Base-by-base conservation (phyloP, 2,113 vertebrate genomes). In the Ancistrus triradiatus region DNA sequence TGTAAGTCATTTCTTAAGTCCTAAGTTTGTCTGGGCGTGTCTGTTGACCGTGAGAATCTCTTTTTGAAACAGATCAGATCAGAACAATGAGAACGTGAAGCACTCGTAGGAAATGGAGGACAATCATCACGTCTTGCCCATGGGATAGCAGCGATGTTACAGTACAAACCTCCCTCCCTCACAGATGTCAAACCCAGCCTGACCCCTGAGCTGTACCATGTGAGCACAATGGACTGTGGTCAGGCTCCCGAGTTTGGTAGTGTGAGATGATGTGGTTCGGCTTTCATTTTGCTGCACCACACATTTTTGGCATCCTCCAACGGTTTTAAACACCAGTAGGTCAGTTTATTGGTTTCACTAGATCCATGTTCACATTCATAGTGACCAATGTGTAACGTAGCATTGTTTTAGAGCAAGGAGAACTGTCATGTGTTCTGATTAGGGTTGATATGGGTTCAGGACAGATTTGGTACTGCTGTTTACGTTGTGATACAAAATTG, bases 11-110 rank as follows among this genome's bases (percentile, higher is more conserved):
- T n/a, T n/a, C n/a, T n/a, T n/a, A n/a, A n/a, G n/a, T 31, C 27
- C n/a, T 31, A 31, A 42, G 27, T 59, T 10, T 55, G 19, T 22
- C n/a, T n/a, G n/a, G 2, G 18, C 21, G 19, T 1, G 6, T 48
- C 49, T 10, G 2, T n/a, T 40, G 17, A 27, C 19, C 18, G 5
- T 40, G 7, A 25, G 22, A 15, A 5, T 58, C 59, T 17, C 4
- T 57, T 10, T 38, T 46, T 50, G 72, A 62, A 28, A 15, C 75
- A 88, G 87, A 88, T 86, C 87, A 88, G 78, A 88, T 88, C 76
- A 85, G 84, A 80, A 74, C 81, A 56, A 75, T 85, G 78, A 84
- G 75, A 84, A 86, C 83, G 33, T 88, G 83, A 88, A 56, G 52
- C 19, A 27, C 15, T 79, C 61, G 71, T 58, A 47, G 68, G 50